Percentiles rank a stretch among this genome's conserved stretches.
phyloP scores from a whole-genome alignment of 2,113 vertebrate species.

The Percopsis transmontana region DNA sequence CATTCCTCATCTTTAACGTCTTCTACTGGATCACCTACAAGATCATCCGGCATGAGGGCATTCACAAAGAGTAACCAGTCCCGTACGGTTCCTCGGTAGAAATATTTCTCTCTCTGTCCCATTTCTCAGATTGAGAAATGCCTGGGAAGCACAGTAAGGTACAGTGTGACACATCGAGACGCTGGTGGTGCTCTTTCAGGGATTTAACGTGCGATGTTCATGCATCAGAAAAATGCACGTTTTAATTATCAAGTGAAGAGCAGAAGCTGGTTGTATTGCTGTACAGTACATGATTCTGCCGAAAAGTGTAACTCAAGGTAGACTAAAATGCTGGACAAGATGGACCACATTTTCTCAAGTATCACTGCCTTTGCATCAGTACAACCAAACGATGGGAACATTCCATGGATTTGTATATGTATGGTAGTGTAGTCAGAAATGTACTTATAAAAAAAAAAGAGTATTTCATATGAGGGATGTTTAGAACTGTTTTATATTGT shows the following conservation, averaged over 20 bases:
- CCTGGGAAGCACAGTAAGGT: conserved; percentile 33
- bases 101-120: conserved; percentile 4
- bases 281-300: conserved; percentile 32
- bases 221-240: conserved; percentile 41
- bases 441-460: conserved; percentile 54
- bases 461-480: conserved; percentile 74
- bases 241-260: conserved; percentile 44
- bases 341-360: conserved; percentile 85
- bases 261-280: conserved; percentile 31
- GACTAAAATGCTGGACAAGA: conserved; percentile 41
- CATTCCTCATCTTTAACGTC: conserved; percentile 98
- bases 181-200: conserved; percentile 65
- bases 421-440: conserved; percentile 75
- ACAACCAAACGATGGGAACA: conserved; percentile 79
- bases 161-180: conserved; percentile 26
- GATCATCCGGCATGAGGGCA: conserved; percentile 95
- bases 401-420: conserved; percentile 80
- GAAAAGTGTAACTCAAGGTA: conserved; percentile 7
- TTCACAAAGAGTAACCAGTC: conserved; percentile 83
- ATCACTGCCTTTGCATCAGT: conserved; percentile 82
- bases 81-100: conserved; percentile 34
- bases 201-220: conserved; percentile 50
- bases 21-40: conserved; percentile 99
- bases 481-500: conserved; percentile 64
- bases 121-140: conserved; percentile 62